Evolutionary conservation across 2,888 invertebrate species (phyloP).

Genomic region (Nowickia ferox): DNA sequence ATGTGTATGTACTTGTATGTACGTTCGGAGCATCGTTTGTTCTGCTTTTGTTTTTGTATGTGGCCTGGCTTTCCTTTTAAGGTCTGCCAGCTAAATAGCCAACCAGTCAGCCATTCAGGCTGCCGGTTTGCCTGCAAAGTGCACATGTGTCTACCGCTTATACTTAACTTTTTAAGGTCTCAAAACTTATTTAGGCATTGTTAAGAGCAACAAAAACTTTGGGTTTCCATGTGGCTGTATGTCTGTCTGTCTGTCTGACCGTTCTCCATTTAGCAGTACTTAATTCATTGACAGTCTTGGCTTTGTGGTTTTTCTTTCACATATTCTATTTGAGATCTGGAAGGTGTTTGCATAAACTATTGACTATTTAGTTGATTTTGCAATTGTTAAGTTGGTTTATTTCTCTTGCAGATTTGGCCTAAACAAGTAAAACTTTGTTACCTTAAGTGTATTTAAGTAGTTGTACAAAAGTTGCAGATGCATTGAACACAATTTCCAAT

Average conservation of each 20-base stretch:
- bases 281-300: constrained; percentile 53
- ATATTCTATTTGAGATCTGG: constrained; percentile 19
- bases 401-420: constrained; percentile 39
- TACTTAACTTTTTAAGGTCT: constrained; percentile 48
- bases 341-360: constrained; percentile 66
- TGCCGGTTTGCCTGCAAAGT: constrained; percentile 34
- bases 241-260: constrained; percentile 35
- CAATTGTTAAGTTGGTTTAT: constrained; percentile 51
- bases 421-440: constrained; percentile 56
- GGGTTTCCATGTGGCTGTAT: constrained; percentile 15
- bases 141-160: constrained; percentile 57
- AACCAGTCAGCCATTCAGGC: constrained; percentile 15
- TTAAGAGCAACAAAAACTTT: constrained; percentile 35
- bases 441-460: constrained; percentile 44
- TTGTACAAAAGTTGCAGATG: neutral
- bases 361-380: constrained; percentile 46
- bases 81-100: constrained; percentile 35
- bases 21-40: constrained; percentile 34
- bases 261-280: constrained; percentile 65
- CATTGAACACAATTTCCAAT: constrained; percentile 53
- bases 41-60: constrained; percentile 13
- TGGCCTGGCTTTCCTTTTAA: constrained; percentile 62
- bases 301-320: neutral
- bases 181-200: constrained; percentile 63
- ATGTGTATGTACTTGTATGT: constrained; percentile 16